phyloP scores from a whole-genome alignment of 2,888 invertebrate species.

The Ophion costatus region DNA sequence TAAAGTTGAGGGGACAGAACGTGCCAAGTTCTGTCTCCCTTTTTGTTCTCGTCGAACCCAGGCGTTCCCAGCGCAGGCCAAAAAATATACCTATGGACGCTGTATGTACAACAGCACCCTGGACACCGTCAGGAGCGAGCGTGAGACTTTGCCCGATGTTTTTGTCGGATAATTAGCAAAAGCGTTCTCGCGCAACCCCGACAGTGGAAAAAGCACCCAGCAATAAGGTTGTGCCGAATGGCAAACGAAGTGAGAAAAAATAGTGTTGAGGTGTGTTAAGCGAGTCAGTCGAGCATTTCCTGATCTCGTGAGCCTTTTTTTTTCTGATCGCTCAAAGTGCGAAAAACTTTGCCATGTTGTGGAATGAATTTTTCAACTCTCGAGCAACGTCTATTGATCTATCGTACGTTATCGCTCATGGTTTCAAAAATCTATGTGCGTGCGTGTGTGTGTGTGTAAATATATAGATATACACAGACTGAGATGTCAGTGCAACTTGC shows the following conservation, averaged over 20 bases:
- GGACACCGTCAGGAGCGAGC: constrained; percentile 58
- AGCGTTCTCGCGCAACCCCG: constrained; percentile 73
- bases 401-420: constrained; percentile 12
- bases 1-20: no score
- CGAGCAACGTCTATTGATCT: background rate
- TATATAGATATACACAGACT: background rate
- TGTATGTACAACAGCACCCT: constrained; percentile 12
- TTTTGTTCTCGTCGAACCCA: background rate
- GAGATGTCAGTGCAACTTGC: constrained; percentile 23
- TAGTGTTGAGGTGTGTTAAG: constrained; percentile 23
- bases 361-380: constrained; percentile 2
- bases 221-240: constrained; percentile 27
- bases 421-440: background rate
- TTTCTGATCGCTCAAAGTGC: constrained; percentile 2
- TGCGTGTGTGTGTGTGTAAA: background rate
- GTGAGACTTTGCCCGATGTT: constrained; percentile 77
- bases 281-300: constrained; percentile 3
- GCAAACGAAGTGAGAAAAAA: background rate
- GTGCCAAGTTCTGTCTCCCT: background rate
- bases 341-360: background rate
- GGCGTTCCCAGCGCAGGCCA: constrained; percentile 8
- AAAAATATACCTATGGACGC: background rate
- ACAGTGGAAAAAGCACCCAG: constrained; percentile 20
- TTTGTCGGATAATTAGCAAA: constrained; percentile 81
- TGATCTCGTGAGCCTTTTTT: constrained; percentile 15